These are phyloP conservation scores for Burhinus bistriatus DNA, from an alignment of 2,113 vertebrate genomes.

Conservation along the genomic window DNA sequence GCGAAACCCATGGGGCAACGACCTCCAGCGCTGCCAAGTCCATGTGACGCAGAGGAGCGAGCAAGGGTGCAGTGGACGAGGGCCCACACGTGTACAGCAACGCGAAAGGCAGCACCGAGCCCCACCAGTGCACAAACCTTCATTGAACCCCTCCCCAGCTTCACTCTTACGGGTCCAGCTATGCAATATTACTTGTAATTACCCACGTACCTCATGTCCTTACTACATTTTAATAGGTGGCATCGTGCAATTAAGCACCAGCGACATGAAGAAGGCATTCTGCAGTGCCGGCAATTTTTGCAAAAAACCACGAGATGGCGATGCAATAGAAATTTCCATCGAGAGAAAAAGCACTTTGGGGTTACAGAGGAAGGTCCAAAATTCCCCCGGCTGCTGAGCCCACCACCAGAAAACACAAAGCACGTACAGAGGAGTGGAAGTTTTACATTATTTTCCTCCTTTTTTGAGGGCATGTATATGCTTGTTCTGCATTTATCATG, in stretches of 20 bases:
- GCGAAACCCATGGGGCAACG: fast-evolving
- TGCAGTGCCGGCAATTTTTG: not conserved
- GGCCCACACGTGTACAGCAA: no score
- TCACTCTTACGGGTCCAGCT: fast-evolving
- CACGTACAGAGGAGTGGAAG: not conserved
- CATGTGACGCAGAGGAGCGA: fast-evolving
- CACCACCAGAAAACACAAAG: not conserved
- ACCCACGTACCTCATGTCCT: not conserved
- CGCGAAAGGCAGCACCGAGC: fast-evolving
- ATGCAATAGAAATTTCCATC: slow-evolving; percentile 6
- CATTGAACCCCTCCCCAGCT: not conserved
- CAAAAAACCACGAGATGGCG: slow-evolving; percentile 49
- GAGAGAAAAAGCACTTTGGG: not conserved
- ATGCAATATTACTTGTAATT: not conserved
- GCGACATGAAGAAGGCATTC: fast-evolving
- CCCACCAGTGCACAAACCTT: fast-evolving
- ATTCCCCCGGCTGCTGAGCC: not conserved
- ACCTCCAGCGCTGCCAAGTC: no score
- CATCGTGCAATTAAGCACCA: not conserved
- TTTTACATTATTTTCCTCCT: not conserved
- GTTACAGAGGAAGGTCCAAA: fast-evolving
- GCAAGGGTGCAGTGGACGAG: fast-evolving
- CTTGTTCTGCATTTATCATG: not conserved
- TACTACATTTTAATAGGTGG: not conserved
- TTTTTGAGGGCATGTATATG: fast-evolving